Evolutionary conservation across 2,113 vertebrate genomes (phyloP).

Genomic region (Fulica atra): DNA sequence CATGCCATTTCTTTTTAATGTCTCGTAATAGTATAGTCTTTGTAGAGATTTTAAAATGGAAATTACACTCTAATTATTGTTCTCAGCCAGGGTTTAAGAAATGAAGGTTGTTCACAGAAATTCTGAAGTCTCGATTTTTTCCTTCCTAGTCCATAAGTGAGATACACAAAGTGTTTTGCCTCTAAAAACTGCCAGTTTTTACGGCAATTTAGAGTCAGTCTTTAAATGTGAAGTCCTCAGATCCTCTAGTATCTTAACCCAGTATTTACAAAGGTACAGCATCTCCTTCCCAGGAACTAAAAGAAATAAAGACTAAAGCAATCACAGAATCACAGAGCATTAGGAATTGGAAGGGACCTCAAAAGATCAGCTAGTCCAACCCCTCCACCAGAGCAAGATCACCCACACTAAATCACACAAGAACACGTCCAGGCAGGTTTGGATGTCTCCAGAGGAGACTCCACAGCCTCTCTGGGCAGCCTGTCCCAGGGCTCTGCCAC

Average conservation of each 20-base stretch:
- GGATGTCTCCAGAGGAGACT: too few relatives aligned
- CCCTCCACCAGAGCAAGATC: too few relatives aligned
- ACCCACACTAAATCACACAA: too few relatives aligned
- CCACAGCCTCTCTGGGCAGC: too few relatives aligned
- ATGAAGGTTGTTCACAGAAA: neutral
- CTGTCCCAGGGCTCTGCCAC: too few relatives aligned
- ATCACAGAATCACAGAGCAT: too few relatives aligned
- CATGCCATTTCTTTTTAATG: neutral
- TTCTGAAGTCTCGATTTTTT: neutral
- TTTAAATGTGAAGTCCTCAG: neutral
- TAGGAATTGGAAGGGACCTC: too few relatives aligned
- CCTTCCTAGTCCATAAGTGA: neutral
- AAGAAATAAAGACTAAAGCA: neutral
- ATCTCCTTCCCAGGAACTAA: neutral
- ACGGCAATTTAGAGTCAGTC: neutral
- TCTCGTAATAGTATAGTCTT: neutral
- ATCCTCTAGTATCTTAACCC: neutral
- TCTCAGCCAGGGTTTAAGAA: neutral
- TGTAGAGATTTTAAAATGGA: neutral
- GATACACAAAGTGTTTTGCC: neutral
- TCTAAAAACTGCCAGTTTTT: neutral
- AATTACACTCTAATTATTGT: neutral
- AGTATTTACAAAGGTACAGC: neutral
- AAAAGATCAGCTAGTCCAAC: too few relatives aligned
- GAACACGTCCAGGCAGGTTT: too few relatives aligned